These are phyloP conservation scores for Apodemia hepburni DNA, from an alignment of 2,888 invertebrate genomes.

Conservation along the genomic window DNA sequence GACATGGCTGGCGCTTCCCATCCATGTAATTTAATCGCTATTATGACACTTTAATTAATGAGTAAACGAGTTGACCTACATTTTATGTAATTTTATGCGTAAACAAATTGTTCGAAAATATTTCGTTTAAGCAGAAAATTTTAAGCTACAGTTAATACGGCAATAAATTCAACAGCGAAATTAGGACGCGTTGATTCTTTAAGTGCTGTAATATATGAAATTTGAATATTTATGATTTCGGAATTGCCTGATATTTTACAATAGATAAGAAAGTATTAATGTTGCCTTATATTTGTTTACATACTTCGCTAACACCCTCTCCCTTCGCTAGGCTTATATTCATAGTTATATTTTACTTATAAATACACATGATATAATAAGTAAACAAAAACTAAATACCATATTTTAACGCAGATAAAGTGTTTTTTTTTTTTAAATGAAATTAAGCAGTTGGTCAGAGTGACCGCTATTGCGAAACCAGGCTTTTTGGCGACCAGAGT, in stretches of 20 bases:
- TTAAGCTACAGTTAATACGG: conserved; percentile 13
- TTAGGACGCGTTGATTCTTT: conserved; percentile 9
- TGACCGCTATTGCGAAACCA: too few relatives aligned
- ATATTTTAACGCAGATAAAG: too few relatives aligned
- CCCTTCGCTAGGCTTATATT: too few relatives aligned
- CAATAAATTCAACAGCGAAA: background rate
- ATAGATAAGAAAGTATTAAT: too few relatives aligned
- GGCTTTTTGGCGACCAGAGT: too few relatives aligned
- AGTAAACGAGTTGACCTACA: conserved; percentile 42
- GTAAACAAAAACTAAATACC: too few relatives aligned
- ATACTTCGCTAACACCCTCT: too few relatives aligned
- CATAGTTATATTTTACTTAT: too few relatives aligned
- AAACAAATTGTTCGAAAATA: conserved; percentile 28
- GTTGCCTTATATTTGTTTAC: too few relatives aligned
- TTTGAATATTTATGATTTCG: background rate
- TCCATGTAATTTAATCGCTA: conserved; percentile 60
- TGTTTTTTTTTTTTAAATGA: too few relatives aligned
- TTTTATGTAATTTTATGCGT: conserved; percentile 36
- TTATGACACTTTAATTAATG: conserved; percentile 59
- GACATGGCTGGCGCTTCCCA: conserved; percentile 49
- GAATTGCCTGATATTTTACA: background rate
- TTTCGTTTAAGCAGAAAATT: conserved; percentile 3
- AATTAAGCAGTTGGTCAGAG: too few relatives aligned
- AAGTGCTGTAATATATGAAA: background rate
- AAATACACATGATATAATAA: too few relatives aligned